A percentile compares a stretch with the other conserved stretches of the same genome.
Conservation (phyloP, 2,888 invertebrate genomes). For the Pimpla rufipes region DNA sequence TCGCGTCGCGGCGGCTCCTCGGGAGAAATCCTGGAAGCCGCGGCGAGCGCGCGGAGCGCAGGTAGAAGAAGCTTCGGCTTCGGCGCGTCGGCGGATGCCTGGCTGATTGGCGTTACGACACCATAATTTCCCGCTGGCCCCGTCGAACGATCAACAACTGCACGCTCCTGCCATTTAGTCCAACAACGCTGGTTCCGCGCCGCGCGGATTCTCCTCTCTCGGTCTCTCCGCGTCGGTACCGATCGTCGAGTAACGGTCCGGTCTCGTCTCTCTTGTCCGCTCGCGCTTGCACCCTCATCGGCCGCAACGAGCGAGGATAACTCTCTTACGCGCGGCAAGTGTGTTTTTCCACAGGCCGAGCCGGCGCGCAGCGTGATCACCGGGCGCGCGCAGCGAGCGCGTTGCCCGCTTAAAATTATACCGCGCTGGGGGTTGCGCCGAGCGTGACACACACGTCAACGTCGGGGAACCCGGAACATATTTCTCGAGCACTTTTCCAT, state of each 20-base stretch:
- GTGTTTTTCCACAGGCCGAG: conserved; percentile 36
- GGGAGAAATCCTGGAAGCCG: conserved; percentile 14
- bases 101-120: conserved; percentile 70
- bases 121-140: conserved; percentile 68
- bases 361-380: conserved; percentile 14
- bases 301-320: conserved; percentile 39
- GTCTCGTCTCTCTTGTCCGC: conserved; percentile 34
- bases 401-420: conserved; percentile 31
- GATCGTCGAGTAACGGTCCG: conserved; percentile 65
- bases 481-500: not conserved
- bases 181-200: conserved; percentile 64
- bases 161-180: conserved; percentile 71
- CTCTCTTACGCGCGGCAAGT: conserved; percentile 60
- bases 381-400: conserved; percentile 14
- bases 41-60: conserved; percentile 9
- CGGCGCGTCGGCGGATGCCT: conserved; percentile 59
- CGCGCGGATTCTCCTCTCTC: conserved; percentile 35
- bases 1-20: conserved; percentile 1
- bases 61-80: conserved; percentile 19
- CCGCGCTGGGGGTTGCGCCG: conserved; percentile 17
- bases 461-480: conserved; percentile 19
- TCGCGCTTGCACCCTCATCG: conserved; percentile 10
- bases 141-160: conserved; percentile 69
- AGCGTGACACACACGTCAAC: conserved; percentile 21
- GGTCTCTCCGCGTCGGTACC: conserved; percentile 47